Evolutionary conservation across 2,888 invertebrate genomes (phyloP).

Genomic region (Cepaea hortensis): DNA sequence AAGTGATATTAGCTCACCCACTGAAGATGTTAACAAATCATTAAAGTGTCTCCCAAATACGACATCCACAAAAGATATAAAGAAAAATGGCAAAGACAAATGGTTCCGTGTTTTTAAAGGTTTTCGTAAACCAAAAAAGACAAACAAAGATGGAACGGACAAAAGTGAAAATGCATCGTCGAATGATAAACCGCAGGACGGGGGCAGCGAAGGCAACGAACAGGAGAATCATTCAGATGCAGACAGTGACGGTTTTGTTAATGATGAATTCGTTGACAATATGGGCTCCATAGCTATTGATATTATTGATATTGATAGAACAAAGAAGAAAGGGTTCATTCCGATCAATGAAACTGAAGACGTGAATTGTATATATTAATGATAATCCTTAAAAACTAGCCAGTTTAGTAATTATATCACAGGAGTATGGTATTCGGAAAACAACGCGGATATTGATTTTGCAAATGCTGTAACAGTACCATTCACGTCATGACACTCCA

Average conservation of each 20-base stretch:
- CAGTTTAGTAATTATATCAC: no score
- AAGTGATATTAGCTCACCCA: not conserved
- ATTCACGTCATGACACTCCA: no score
- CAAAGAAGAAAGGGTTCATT: constrained; percentile 4
- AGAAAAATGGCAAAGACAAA: not conserved
- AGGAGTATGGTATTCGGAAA: no score
- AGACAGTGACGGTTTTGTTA: constrained; percentile 40
- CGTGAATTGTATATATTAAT: constrained; percentile 43
- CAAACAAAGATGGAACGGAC: not conserved
- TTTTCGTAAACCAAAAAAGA: not conserved
- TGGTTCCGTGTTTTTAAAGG: not conserved
- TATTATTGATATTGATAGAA: not conserved
- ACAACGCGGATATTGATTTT: no score
- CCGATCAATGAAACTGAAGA: constrained; percentile 35
- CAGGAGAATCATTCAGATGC: constrained; percentile 22
- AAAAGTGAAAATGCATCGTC: not conserved
- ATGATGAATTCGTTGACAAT: constrained; percentile 7
- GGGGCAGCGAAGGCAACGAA: not conserved
- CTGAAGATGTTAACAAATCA: not conserved
- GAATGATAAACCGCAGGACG: not conserved
- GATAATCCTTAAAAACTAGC: not conserved
- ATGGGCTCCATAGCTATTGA: not conserved
- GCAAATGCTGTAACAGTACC: no score
- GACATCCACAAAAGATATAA: not conserved
- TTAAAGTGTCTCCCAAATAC: not conserved